These are phyloP conservation scores for Dicentrarchus labrax DNA, from an alignment of 2,113 vertebrate species.

Conservation along the genomic window DNA sequence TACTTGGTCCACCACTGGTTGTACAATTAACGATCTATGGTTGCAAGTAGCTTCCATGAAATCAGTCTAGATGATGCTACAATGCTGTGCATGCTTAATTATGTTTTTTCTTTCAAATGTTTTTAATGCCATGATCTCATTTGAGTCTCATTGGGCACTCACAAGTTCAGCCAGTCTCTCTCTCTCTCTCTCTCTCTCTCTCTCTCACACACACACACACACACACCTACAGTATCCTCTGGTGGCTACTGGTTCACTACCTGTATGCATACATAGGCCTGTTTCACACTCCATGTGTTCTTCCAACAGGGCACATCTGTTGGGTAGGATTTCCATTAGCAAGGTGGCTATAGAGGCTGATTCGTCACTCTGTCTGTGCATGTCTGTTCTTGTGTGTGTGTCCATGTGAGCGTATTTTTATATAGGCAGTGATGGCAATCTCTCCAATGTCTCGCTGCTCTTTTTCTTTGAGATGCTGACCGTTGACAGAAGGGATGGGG, in stretches of 20 bases:
- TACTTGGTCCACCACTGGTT: too few species aligned
- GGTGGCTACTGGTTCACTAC: constrained; percentile 41
- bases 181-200: constrained; percentile 14
- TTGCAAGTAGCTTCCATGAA: constrained; percentile 1
- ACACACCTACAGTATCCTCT: constrained; percentile 33
- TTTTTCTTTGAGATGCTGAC: constrained; percentile 47
- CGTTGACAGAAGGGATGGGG: constrained; percentile 48
- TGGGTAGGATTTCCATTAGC: constrained; percentile 69
- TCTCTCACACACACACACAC: constrained; percentile 19
- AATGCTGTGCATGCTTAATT: neutral
- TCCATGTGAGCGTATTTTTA: constrained; percentile 50
- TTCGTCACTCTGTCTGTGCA: constrained; percentile 48
- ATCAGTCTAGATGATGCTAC: neutral
- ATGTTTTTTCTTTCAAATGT: neutral
- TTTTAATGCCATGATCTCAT: too few species aligned
- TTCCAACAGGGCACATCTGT: constrained; percentile 76
- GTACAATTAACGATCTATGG: neutral
- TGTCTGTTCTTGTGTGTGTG: constrained; percentile 13
- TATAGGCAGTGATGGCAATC: constrained; percentile 16
- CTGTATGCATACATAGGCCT: constrained; percentile 53
- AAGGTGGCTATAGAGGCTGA: constrained; percentile 47
- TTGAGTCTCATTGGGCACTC: too few species aligned
- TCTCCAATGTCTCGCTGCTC: constrained; percentile 37
- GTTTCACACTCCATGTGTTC: constrained; percentile 66
- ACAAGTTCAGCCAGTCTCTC: too few species aligned